Conservation (phyloP, 2,797 vertebrate genomes). For the Diplodus sargus region DNA sequence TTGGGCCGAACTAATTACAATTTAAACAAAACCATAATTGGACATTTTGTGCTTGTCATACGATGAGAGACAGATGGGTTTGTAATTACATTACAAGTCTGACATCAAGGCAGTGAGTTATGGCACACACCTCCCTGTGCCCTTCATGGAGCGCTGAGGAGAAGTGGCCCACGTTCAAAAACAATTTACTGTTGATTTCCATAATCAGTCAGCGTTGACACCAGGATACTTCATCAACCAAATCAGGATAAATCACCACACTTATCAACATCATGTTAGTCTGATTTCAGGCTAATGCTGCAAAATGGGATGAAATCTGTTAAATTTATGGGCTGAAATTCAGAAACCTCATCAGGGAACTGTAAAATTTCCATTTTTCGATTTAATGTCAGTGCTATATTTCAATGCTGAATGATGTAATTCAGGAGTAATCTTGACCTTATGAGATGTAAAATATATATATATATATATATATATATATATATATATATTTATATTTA, state of each 20-base stretch:
- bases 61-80: constrained; percentile 99
- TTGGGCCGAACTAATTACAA: constrained; percentile 99
- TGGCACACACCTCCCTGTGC: constrained; percentile 84
- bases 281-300: constrained; percentile 34
- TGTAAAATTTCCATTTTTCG: not conserved
- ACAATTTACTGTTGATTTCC: constrained; percentile 81
- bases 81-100: constrained; percentile 99
- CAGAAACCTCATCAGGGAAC: not conserved
- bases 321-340: constrained; percentile 4
- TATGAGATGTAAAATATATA: too few relatives aligned
- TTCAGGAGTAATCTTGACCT: not conserved
- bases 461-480: too few relatives aligned
- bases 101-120: constrained; percentile 87
- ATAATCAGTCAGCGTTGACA: constrained; percentile 75
- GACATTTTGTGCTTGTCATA: constrained; percentile 99
- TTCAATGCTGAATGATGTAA: not conserved
- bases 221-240: constrained; percentile 61
- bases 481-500: too few relatives aligned
- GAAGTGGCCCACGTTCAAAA: constrained; percentile 77
- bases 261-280: constrained; percentile 49
- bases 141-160: constrained; percentile 90
- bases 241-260: constrained; percentile 75
- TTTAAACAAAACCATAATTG: constrained; percentile 99
- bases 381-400: not conserved
- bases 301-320: constrained; percentile 26